A percentile compares a stretch with the other conserved stretches of the same genome.
Conservation (phyloP, 2,797 vertebrate species). For the Acestrorhynchus altus region DNA sequence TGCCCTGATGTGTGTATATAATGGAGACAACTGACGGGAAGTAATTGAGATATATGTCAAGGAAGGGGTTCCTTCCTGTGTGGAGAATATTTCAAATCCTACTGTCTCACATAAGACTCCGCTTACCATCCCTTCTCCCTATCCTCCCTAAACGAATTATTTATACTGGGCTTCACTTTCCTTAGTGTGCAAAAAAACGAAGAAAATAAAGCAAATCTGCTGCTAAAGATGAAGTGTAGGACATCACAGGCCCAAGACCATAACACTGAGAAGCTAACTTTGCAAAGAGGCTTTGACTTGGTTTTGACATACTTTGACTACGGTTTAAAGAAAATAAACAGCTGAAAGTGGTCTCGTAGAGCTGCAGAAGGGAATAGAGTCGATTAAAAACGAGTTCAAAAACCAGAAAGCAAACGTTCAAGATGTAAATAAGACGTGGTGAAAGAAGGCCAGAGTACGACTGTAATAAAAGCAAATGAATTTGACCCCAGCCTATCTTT, state of each 20-base stretch:
- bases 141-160: constrained; percentile 61
- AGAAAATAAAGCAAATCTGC: neutral
- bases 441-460: neutral
- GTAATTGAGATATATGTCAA: constrained; percentile 58
- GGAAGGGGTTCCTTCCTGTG: constrained; percentile 58
- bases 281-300: neutral
- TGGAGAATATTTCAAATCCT: constrained; percentile 54
- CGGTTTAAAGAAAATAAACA: constrained; percentile 33
- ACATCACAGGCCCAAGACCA: neutral
- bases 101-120: constrained; percentile 48
- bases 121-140: constrained; percentile 18
- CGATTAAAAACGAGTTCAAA: neutral
- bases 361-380: neutral
- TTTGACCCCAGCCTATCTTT: neutral
- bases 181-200: constrained; percentile 23
- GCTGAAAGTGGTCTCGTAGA: constrained; percentile 8
- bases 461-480: neutral
- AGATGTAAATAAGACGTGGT: constrained; percentile 1
- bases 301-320: constrained; percentile 30
- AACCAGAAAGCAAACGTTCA: neutral
- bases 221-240: neutral
- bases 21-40: constrained; percentile 50
- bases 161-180: constrained; percentile 57
- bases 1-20: constrained; percentile 53
- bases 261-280: neutral